These are phyloP conservation scores for Hypothenemus hampei DNA, from an alignment of 1,140 invertebrate species.

Conservation along the genomic window DNA sequence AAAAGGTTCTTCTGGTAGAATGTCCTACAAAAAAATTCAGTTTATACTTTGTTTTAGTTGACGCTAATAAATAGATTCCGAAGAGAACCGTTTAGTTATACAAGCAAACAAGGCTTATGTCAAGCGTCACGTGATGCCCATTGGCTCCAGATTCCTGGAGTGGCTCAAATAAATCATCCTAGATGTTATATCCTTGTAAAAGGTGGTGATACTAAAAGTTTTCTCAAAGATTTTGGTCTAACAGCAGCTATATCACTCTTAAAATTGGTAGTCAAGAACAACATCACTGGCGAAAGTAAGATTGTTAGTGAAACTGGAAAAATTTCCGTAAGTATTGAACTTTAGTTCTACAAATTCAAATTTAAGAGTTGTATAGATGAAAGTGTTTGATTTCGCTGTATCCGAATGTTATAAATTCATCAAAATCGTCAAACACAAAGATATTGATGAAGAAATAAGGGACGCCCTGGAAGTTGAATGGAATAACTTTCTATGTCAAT, in stretches of 20 bases:
- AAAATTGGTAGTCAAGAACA: conserved; percentile 63
- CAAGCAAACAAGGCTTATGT: conserved; percentile 58
- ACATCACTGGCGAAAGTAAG: conserved; percentile 44
- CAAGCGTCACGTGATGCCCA: conserved; percentile 54
- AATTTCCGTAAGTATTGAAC: conserved; percentile 40
- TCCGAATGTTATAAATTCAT: conserved; percentile 53
- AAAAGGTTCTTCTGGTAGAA: conserved; percentile 6
- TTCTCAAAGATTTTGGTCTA: conserved; percentile 56
- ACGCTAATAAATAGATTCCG: conserved; percentile 53
- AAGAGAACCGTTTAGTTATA: conserved; percentile 52
- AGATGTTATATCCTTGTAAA: conserved; percentile 48
- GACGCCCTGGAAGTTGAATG: conserved; percentile 56
- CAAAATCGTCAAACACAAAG: conserved; percentile 48
- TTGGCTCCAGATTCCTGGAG: conserved; percentile 52
- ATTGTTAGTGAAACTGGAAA: conserved; percentile 47
- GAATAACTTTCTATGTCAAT: conserved; percentile 63
- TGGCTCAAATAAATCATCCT: conserved; percentile 53
- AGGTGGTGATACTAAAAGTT: conserved; percentile 31
- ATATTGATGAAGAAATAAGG: conserved; percentile 48
- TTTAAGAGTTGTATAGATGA: conserved; percentile 19
- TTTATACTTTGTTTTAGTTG: conserved; percentile 25
- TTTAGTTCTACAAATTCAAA: too few species aligned
- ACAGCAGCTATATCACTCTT: conserved; percentile 78
- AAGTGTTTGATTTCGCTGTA: conserved; percentile 54
- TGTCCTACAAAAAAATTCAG: background rate